These are phyloP conservation scores for Nebria salina DNA, from an alignment of 2,888 invertebrate species.

Conservation along the genomic window DNA sequence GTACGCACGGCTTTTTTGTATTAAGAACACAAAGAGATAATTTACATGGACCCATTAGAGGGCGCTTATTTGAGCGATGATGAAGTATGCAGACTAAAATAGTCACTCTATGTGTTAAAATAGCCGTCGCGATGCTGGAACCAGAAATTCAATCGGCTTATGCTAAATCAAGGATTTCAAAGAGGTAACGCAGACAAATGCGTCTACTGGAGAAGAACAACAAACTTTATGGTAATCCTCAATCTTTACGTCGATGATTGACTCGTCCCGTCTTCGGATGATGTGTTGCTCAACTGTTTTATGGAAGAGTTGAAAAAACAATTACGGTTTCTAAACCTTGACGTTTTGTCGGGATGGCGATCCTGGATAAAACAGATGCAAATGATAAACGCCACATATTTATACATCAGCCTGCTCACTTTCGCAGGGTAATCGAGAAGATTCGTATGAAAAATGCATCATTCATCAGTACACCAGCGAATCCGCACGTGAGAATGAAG, in stretches of 20 bases:
- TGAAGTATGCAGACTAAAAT: conserved; percentile 29
- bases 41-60: conserved; percentile 37
- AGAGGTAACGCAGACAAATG: conserved; percentile 13
- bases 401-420: not conserved
- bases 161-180: too few species aligned
- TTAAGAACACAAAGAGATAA: conserved; percentile 27
- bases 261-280: conserved; percentile 6
- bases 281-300: conserved; percentile 2
- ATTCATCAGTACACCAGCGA: not conserved
- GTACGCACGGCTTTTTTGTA: conserved; percentile 21
- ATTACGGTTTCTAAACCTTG: conserved; percentile 3
- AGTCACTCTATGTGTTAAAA: conserved; percentile 22
- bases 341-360: not conserved
- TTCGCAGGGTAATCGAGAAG: not conserved
- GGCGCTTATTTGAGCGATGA: conserved; percentile 15
- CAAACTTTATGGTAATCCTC: conserved; percentile 15
- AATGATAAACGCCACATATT: not conserved
- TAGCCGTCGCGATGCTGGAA: conserved; percentile 49
- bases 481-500: not conserved
- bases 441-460: conserved; percentile 4
- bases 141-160: conserved; percentile 24
- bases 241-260: conserved; percentile 20
- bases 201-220: conserved; percentile 8
- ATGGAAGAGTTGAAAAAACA: not conserved
- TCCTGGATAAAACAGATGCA: not conserved